phyloP scores from a whole-genome alignment of 1,140 invertebrate genomes.

The Zophobas atratus region DNA sequence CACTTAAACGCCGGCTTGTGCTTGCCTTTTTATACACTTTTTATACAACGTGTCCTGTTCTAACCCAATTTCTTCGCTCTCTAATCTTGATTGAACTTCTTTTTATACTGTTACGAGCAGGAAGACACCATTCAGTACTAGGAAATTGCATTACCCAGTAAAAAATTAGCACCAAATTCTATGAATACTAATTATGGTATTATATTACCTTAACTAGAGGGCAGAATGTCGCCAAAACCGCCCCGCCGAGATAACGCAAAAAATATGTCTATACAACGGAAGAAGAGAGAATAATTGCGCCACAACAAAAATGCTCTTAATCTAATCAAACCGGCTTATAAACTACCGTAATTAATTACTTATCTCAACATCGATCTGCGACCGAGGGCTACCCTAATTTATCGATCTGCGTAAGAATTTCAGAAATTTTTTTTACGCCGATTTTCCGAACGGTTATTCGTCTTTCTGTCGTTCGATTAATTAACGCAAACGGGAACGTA shows the following conservation, averaged over 20 bases:
- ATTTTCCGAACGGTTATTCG: not conserved
- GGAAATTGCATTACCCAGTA: conserved; percentile 41
- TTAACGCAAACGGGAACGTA: not conserved
- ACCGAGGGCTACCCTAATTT: conserved; percentile 5
- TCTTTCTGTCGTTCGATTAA: conserved; percentile 9
- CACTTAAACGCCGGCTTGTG: conserved; percentile 44
- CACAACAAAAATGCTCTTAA: not conserved
- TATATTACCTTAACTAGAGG: no score
- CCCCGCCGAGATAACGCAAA: no score
- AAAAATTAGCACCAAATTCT: conserved; percentile 36
- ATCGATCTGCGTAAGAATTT: not conserved
- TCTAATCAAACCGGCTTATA: not conserved
- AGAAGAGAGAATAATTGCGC: not conserved
- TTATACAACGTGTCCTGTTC: conserved; percentile 47
- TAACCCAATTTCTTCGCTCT: conserved; percentile 49
- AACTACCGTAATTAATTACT: not conserved
- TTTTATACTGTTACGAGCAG: conserved; percentile 40
- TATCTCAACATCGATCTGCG: not conserved
- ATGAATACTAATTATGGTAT: conserved; percentile 29
- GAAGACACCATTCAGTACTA: conserved; percentile 47
- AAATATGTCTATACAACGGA: not conserved
- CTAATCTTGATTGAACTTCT: conserved; percentile 53
- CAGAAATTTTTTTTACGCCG: no score
- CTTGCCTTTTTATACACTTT: conserved; percentile 48
- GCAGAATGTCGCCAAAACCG: no score